Conservation (phyloP, 2,888 invertebrate genomes). For the Callimorpha dominula region DNA sequence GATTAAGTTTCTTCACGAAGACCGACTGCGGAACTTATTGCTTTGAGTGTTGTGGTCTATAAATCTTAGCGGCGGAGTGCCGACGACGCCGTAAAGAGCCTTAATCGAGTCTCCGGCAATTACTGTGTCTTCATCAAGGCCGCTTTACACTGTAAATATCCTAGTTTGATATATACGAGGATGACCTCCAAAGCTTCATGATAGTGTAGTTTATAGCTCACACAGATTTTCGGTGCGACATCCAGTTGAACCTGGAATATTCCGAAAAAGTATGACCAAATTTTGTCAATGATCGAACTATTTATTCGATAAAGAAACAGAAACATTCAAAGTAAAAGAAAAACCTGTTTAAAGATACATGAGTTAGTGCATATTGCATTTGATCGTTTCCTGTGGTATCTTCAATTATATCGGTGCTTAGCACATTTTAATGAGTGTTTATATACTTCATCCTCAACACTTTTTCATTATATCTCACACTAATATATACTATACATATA, state of each 20-base stretch:
- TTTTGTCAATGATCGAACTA: neutral
- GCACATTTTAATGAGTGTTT: constrained; percentile 1
- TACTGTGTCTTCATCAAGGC: constrained; percentile 60
- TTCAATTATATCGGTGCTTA: neutral
- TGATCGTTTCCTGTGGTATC: constrained; percentile 5
- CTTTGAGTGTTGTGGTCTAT: constrained; percentile 57
- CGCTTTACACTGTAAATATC: constrained; percentile 57
- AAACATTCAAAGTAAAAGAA: neutral
- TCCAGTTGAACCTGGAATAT: neutral
- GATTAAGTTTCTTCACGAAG: constrained; percentile 46
- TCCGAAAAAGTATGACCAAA: neutral
- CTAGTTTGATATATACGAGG: constrained; percentile 53
- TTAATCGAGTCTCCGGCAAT: constrained; percentile 69
- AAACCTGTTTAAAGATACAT: constrained; percentile 1
- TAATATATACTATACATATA: neutral
- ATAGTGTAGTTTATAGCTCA: constrained; percentile 35
- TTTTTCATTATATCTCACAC: neutral
- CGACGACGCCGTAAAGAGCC: constrained; percentile 64
- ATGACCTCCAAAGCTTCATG: constrained; percentile 52
- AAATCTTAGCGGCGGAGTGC: constrained; percentile 58
- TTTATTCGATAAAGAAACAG: neutral
- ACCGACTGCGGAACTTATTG: constrained; percentile 55
- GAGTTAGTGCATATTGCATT: neutral
- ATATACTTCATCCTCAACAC: neutral
- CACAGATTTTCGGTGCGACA: constrained; percentile 42